phyloP scores from a whole-genome alignment of 2,113 vertebrate species.

The Syngnathoides biaculeatus region DNA sequence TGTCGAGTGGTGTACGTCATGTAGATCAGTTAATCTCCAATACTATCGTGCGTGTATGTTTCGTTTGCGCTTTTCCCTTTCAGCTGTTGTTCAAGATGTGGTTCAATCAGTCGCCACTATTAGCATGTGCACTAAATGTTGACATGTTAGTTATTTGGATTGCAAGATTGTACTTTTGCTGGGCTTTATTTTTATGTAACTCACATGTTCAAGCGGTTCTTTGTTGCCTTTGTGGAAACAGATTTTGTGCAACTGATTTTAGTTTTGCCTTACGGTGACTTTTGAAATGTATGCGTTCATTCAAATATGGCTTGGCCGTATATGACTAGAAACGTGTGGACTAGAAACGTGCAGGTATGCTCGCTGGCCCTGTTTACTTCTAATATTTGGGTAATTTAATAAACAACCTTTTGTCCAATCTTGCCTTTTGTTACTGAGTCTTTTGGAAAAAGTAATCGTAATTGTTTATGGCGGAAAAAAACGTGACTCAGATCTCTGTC shows the following conservation, averaged over 20 bases:
- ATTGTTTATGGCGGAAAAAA: not conserved
- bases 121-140: constrained; percentile 66
- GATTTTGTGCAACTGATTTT: constrained; percentile 58
- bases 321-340: constrained; percentile 45
- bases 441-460: not conserved
- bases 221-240: constrained; percentile 56
- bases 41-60: not conserved
- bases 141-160: constrained; percentile 64
- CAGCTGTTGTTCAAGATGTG: constrained; percentile 36
- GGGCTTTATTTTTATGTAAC: constrained; percentile 38
- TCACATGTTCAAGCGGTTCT: constrained; percentile 61
- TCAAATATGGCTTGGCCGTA: constrained; percentile 51
- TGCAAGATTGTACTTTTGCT: constrained; percentile 59
- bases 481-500: too few species aligned
- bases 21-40: constrained; percentile 22
- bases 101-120: constrained; percentile 48
- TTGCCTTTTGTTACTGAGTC: constrained; percentile 11
- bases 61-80: constrained; percentile 38
- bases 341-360: constrained; percentile 41
- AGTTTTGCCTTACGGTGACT: constrained; percentile 60
- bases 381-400: constrained; percentile 68
- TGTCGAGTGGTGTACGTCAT: constrained; percentile 3
- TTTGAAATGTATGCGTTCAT: constrained; percentile 64
- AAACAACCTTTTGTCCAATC: constrained; percentile 64
- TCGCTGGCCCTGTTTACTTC: constrained; percentile 59